A percentile compares a stretch with the other conserved stretches of the same genome.
Conservation (phyloP, 2,113 vertebrate species). For the Sciurus niger region DNA sequence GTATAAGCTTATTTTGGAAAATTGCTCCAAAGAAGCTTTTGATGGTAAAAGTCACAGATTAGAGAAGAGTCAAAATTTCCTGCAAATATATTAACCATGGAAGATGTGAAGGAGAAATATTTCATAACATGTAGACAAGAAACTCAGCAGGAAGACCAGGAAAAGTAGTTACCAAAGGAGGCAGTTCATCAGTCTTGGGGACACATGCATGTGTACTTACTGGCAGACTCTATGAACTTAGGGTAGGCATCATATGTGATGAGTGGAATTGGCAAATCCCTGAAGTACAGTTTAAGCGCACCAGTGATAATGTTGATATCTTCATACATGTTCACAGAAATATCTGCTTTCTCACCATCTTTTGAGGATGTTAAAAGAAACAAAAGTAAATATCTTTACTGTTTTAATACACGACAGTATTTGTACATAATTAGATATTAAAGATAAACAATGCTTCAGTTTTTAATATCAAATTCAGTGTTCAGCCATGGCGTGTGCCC, state of each 20-base stretch:
- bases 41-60: background rate
- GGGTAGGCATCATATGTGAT: slow-evolving; percentile 99
- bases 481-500: too few species aligned
- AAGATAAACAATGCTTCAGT: slow-evolving; percentile 19
- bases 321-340: slow-evolving; percentile 97
- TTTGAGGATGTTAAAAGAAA: slow-evolving; percentile 81
- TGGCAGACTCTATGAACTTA: slow-evolving; percentile 97
- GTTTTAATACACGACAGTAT: slow-evolving; percentile 60
- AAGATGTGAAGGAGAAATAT: background rate
- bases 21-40: background rate
- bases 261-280: slow-evolving; percentile 98
- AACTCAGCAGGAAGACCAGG: background rate
- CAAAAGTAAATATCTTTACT: slow-evolving; percentile 64
- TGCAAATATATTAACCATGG: background rate
- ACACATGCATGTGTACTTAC: slow-evolving; percentile 88
- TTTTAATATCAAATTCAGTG: background rate
- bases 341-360: slow-evolving; percentile 99
- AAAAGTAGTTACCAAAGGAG: too few species aligned
- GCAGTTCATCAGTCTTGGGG: fast-evolving
- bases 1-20: slow-evolving; percentile 4
- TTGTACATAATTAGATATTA: slow-evolving; percentile 67
- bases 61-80: background rate
- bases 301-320: slow-evolving; percentile 99
- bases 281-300: slow-evolving; percentile 99
- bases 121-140: background rate